Conservation (phyloP, 2,888 invertebrate genomes). For the Pammene aurita region DNA sequence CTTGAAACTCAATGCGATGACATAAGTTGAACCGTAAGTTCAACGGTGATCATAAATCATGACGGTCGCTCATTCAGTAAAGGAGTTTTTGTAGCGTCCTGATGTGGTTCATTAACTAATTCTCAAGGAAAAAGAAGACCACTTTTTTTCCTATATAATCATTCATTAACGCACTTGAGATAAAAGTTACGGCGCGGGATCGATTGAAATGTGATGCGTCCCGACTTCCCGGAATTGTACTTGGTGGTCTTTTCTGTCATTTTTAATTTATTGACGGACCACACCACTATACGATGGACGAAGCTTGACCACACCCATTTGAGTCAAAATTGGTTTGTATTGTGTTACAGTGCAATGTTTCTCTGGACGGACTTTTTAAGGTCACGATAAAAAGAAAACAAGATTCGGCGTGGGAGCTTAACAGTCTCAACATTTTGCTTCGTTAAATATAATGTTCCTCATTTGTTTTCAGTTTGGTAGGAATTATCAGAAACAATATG, state of each 20-base stretch:
- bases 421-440: neutral
- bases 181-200: constrained; percentile 57
- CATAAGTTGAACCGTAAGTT: constrained; percentile 20
- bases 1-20: constrained; percentile 27
- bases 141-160: constrained; percentile 33
- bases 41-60: constrained; percentile 18
- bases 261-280: constrained; percentile 46
- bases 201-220: constrained; percentile 62
- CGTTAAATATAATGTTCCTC: constrained; percentile 7
- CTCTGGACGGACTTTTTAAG: constrained; percentile 26
- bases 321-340: constrained; percentile 35
- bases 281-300: constrained; percentile 43
- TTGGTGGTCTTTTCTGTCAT: constrained; percentile 58
- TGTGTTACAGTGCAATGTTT: constrained; percentile 30
- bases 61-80: constrained; percentile 25
- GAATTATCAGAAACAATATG: neutral
- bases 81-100: constrained; percentile 21
- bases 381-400: constrained; percentile 20
- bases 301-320: constrained; percentile 31
- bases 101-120: constrained; percentile 35
- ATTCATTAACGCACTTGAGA: constrained; percentile 43
- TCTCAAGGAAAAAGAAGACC: constrained; percentile 28
- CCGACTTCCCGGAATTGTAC: constrained; percentile 54
- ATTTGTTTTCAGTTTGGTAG: constrained; percentile 10
- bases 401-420: constrained; percentile 18